phyloP scores from a whole-genome alignment of 2,113 vertebrate genomes.

The Halcyon malimbica region DNA sequence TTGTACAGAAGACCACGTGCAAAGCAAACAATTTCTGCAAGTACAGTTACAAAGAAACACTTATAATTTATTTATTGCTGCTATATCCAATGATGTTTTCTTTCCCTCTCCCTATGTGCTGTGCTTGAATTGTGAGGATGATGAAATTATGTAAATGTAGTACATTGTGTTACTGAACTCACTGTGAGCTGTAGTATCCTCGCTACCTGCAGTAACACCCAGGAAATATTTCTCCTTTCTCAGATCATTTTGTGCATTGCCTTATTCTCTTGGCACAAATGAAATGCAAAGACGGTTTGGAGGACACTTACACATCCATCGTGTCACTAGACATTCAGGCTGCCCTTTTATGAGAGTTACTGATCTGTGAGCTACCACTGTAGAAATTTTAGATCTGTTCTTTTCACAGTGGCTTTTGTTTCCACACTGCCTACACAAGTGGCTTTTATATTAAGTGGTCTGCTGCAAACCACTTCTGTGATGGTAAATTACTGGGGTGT shows the following conservation, averaged over 20 bases:
- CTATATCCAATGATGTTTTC: conserved; percentile 81
- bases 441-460: background rate
- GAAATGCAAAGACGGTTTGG: background rate
- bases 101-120: conserved; percentile 59
- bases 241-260: background rate
- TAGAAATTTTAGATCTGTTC: background rate
- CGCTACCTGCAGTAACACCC: background rate
- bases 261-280: background rate
- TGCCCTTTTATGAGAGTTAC: background rate
- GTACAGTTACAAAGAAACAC: conserved; percentile 81
- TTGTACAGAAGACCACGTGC: conserved; percentile 60
- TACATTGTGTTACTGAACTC: conserved; percentile 39
- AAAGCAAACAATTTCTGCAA: conserved; percentile 78
- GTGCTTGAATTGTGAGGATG: conserved; percentile 25
- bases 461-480: background rate
- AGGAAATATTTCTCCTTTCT: background rate
- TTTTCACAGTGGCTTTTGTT: background rate
- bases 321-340: background rate
- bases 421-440: background rate
- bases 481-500: background rate
- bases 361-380: background rate
- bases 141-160: conserved; percentile 23
- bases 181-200: conserved; percentile 39
- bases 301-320: background rate
- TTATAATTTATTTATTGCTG: conserved; percentile 89